Evolutionary conservation across 2,797 vertebrate species (phyloP).

Genomic region (Esox lucius): DNA sequence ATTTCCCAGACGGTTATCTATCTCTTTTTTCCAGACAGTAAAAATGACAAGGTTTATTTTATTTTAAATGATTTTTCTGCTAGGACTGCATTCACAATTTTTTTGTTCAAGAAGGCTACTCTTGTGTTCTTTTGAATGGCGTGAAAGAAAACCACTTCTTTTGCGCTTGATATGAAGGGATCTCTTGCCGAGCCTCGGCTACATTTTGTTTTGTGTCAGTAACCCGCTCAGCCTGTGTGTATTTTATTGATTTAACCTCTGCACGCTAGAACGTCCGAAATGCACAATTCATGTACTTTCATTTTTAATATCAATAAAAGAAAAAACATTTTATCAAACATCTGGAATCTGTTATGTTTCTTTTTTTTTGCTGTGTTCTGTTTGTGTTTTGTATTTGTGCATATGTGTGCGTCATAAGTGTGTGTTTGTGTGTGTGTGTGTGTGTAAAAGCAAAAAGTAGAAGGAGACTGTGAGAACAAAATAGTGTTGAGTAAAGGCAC

Average conservation of each 20-base stretch:
- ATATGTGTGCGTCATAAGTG: slow-evolving; percentile 18
- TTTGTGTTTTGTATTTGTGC: slow-evolving; percentile 19
- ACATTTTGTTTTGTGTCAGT: slow-evolving; percentile 71
- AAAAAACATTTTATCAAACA: slow-evolving; percentile 82
- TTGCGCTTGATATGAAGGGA: slow-evolving; percentile 75
- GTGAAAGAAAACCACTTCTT: slow-evolving; percentile 72
- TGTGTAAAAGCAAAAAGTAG: background rate
- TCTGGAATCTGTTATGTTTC: slow-evolving; percentile 41
- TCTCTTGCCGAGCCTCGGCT: slow-evolving; percentile 66
- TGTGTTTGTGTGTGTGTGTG: slow-evolving; percentile 6
- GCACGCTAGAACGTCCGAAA: slow-evolving; percentile 84
- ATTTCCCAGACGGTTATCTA: slow-evolving; percentile 38
- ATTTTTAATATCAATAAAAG: slow-evolving; percentile 86
- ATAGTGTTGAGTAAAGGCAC: slow-evolving; percentile 13
- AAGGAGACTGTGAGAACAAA: slow-evolving; percentile 8
- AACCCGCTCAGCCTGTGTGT: slow-evolving; percentile 80
- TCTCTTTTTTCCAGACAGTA: slow-evolving; percentile 57
- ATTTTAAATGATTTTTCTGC: slow-evolving; percentile 66
- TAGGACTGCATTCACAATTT: slow-evolving; percentile 79
- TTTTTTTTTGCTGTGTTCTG: slow-evolving; percentile 37
- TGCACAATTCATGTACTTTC: slow-evolving; percentile 87
- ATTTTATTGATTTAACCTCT: slow-evolving; percentile 85
- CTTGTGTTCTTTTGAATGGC: slow-evolving; percentile 71
- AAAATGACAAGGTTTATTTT: slow-evolving; percentile 42
- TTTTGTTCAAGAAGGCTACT: slow-evolving; percentile 73